Evolutionary conservation across 2,113 vertebrate species (phyloP), one percentile per base, ranked within the genome.

Genomic region (Lampris megalopsis): DNA sequence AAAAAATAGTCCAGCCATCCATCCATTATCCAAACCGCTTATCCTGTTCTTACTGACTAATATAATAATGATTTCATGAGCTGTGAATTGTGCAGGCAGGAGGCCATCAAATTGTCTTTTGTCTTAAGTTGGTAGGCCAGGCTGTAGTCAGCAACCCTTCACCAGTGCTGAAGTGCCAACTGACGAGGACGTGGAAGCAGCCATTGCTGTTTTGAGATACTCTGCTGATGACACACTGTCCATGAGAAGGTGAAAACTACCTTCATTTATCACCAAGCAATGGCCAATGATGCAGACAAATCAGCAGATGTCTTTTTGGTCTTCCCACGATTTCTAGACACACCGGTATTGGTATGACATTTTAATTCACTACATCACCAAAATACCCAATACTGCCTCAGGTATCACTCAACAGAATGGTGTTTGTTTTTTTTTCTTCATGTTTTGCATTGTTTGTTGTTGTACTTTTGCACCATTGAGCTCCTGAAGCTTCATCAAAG

Each of bases 271-370:
- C 66, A 60, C 43, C 70, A 74, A 53, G 49, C 49, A 8, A 63
- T 77, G 9, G 36, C 77, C 62, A 73, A 66, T 52, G 70, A 74
- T 40, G 68, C 73, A 41, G 54, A 62, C 37, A 84, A 84, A 43
- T 74, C 81, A 65, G 78, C 1, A 59, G 78, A 40, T 74, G 3
- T 7, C n/a, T 0, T 75, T 75, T 71, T 66, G 24, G 24, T 24
- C 24, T 24, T 24, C 24, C 24, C 24, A 24, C 24, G 24, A 24
- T 24, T 79, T 11, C 60, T 73, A 1, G 75, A 82, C 70, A 74
- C 70, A 8, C 0, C 42, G n/a, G 63, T 63, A 60, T 3, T 78
- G 74, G 69, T 82, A 68, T 45, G 73, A 50, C 7, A 50, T 1
- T 50, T 45, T 45, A 5, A 5, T 45, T 45, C 43, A 5, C 4